Percentiles rank a stretch among this genome's conserved stretches.
phyloP scores from a whole-genome alignment of 2,888 invertebrate genomes.

The Tryphoninae sp. region DNA sequence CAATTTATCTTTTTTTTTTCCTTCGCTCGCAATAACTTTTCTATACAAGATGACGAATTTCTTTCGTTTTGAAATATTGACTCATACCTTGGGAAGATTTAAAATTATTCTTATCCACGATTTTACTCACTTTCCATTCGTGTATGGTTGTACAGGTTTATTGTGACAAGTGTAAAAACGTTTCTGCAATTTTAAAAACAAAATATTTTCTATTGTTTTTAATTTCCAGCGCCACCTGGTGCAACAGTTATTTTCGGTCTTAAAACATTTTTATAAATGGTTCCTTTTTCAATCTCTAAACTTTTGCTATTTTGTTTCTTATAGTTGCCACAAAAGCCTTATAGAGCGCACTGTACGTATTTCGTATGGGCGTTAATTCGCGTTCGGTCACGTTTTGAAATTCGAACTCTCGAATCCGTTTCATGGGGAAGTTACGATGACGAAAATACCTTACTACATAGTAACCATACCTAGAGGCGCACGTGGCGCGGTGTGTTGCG shows the following conservation, averaged over 20 bases:
- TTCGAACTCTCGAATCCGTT: conserved; percentile 43
- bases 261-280: background rate
- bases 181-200: background rate
- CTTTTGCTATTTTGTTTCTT: conserved; percentile 10
- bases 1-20: background rate
- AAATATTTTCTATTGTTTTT: no score
- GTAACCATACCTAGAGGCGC: conserved; percentile 20
- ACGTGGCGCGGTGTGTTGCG: conserved; percentile 30
- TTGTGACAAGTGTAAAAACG: background rate
- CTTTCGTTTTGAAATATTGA: background rate
- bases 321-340: background rate
- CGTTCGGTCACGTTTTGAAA: conserved; percentile 59
- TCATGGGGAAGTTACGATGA: conserved; percentile 34
- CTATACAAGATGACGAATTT: background rate
- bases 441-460: conserved; percentile 55
- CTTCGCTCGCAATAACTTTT: conserved; percentile 13
- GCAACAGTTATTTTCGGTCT: no score
- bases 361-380: conserved; percentile 23
- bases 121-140: background rate
- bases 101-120: background rate
- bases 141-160: background rate
- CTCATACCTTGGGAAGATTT: background rate
- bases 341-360: background rate
- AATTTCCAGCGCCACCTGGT: no score
- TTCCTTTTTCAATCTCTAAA: background rate